Evolutionary conservation across 2,888 invertebrate species (phyloP).

Genomic region (Zygogramma bicolorata): DNA sequence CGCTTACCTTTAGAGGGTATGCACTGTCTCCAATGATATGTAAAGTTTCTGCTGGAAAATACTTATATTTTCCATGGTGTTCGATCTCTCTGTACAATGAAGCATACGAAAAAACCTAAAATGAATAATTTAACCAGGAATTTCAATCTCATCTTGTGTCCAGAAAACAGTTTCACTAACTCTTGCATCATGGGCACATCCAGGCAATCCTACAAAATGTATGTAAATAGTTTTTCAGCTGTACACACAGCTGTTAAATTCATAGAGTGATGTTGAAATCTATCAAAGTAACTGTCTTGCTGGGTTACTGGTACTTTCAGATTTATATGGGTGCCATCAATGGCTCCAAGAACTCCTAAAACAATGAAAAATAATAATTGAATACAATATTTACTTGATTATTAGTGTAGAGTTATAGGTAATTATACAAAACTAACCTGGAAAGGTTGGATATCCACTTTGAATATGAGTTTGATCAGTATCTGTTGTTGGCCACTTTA

Average conservation of each 20-base stretch:
- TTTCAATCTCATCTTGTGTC: background rate
- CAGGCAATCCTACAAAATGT: constrained; percentile 41
- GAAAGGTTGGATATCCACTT: background rate
- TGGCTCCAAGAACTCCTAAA: constrained; percentile 35
- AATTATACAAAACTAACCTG: background rate
- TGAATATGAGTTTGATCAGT: constrained; percentile 18
- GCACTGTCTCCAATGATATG: background rate
- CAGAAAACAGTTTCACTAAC: constrained; percentile 21
- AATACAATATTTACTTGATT: constrained; percentile 20
- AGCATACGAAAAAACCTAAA: background rate
- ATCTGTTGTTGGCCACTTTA: constrained; percentile 34
- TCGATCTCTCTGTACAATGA: background rate
- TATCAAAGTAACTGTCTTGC: constrained; percentile 43
- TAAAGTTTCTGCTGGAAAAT: background rate
- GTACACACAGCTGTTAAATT: constrained; percentile 42
- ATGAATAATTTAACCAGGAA: background rate
- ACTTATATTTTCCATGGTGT: background rate
- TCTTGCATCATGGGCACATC: constrained; percentile 42
- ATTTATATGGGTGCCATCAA: constrained; percentile 39
- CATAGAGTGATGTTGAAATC: constrained; percentile 39
- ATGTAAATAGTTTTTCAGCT: constrained; percentile 35
- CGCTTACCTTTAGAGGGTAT: no score
- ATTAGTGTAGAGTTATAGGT: background rate
- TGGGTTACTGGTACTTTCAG: constrained; percentile 35
- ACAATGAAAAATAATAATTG: background rate